phyloP scores from a whole-genome alignment of 53 echinoderm and acorn worm species.

The Crossaster papposus region DNA sequence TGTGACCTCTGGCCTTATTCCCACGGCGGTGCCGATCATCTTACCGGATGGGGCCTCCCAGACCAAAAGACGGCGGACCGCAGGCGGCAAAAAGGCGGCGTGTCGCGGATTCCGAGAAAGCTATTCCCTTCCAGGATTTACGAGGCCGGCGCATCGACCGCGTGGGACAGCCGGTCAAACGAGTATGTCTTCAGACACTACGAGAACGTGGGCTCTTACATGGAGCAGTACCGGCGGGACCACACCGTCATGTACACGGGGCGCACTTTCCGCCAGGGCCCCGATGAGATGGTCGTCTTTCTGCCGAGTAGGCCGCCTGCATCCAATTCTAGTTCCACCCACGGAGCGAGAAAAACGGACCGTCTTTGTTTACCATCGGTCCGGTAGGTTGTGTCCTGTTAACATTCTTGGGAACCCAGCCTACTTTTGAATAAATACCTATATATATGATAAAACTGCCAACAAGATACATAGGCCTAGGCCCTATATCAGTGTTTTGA shows the following conservation, averaged over 20 bases:
- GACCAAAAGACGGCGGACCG: neutral
- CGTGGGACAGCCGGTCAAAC: conserved; percentile 16
- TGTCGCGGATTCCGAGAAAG: neutral
- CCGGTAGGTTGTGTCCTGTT: conserved; percentile 18
- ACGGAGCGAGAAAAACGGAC: no score
- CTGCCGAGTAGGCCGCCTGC: neutral
- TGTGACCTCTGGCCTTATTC: neutral
- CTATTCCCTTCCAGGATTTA: conserved; percentile 16
- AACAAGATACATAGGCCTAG: no score
- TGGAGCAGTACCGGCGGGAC: conserved; percentile 53
- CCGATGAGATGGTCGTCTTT: neutral
- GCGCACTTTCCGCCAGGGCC: neutral
- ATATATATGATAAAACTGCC: no score
- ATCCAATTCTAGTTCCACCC: neutral
- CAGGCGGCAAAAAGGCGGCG: no score
- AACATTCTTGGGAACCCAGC: neutral
- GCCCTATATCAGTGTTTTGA: no score
- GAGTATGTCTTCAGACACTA: conserved; percentile 46
- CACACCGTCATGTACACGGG: conserved; percentile 51
- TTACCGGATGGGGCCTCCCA: conserved; percentile 17
- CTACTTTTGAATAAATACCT: no score
- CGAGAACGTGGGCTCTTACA: conserved; percentile 19
- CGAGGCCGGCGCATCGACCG: conserved; percentile 18
- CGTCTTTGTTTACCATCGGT: conserved; percentile 10
- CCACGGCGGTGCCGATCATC: neutral